phyloP scores from a whole-genome alignment of 2,113 vertebrate genomes.

The Aptenodytes forsteri region DNA sequence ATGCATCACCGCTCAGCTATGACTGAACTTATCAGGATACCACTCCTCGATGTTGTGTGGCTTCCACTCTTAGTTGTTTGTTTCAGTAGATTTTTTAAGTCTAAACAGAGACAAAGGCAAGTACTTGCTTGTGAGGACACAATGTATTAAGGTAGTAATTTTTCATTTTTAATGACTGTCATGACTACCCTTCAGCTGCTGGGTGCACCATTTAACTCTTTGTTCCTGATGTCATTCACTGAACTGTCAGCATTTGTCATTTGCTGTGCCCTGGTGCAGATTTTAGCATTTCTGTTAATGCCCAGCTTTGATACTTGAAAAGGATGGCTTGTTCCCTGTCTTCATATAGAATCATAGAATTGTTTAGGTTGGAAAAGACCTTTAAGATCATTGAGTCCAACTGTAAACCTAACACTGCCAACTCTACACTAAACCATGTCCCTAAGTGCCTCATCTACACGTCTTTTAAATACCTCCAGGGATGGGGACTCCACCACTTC shows the following conservation, averaged over 20 bases:
- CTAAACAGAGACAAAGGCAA: background rate
- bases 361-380: background rate
- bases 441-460: background rate
- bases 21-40: background rate
- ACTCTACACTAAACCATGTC: background rate
- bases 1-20: background rate
- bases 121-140: background rate
- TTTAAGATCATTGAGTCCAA: background rate
- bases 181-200: background rate
- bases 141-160: background rate
- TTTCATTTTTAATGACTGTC: conserved; percentile 47
- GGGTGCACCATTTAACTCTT: background rate
- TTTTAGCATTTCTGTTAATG: background rate
- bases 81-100: background rate
- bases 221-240: background rate
- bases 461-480: background rate
- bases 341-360: background rate
- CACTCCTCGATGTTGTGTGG: background rate
- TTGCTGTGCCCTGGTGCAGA: background rate
- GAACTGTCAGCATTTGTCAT: background rate
- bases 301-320: background rate
- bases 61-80: background rate
- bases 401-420: background rate
- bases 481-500: background rate
- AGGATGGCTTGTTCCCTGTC: background rate